These are phyloP conservation scores for Plebejus argus DNA, from an alignment of 2,888 invertebrate genomes.

Conservation along the genomic window DNA sequence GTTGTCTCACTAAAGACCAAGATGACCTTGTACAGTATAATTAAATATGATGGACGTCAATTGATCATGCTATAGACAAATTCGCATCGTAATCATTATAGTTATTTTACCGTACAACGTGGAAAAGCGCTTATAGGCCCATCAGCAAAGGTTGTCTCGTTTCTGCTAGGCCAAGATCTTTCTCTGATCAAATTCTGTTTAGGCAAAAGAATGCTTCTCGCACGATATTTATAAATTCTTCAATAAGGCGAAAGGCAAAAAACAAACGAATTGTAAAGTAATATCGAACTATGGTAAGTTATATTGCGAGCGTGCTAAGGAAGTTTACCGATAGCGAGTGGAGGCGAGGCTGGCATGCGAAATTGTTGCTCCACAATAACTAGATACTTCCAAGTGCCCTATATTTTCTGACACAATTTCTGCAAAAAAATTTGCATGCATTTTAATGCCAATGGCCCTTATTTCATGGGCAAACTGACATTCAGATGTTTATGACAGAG, in stretches of 20 bases:
- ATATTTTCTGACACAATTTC: constrained; percentile 16
- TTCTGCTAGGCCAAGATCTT: no score
- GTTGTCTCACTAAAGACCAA: no score
- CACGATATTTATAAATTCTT: neutral
- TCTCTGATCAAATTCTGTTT: neutral
- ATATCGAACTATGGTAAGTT: constrained; percentile 32
- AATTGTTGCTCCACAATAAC: constrained; percentile 31
- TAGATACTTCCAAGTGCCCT: constrained; percentile 15
- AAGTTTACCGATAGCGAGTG: constrained; percentile 33
- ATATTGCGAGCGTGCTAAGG: constrained; percentile 28
- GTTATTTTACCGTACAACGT: no score
- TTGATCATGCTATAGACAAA: no score
- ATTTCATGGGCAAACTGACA: neutral
- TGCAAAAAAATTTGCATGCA: neutral
- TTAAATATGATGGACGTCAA: no score
- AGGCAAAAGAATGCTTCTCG: neutral
- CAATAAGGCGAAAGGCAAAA: constrained; percentile 25
- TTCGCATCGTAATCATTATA: no score
- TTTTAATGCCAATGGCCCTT: neutral
- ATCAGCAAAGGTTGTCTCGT: no score
- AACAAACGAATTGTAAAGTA: constrained; percentile 29
- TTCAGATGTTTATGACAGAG: neutral
- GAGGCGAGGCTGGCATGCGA: constrained; percentile 33
- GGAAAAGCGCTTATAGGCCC: no score
- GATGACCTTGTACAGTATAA: no score